phyloP scores from a whole-genome alignment of 2,888 invertebrate species.

The Erannis defoliaria region DNA sequence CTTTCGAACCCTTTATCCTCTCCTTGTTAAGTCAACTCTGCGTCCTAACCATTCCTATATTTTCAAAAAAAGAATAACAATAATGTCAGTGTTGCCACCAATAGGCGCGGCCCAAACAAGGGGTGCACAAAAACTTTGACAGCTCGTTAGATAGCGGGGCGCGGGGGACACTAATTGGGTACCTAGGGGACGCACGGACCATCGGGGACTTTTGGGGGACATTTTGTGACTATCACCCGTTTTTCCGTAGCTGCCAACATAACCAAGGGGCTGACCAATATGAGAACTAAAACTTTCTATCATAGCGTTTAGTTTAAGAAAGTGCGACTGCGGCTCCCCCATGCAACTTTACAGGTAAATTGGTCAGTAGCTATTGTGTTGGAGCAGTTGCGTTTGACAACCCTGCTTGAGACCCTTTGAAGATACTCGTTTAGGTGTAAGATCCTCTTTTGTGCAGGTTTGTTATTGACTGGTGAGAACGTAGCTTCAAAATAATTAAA shows the following conservation, averaged over 20 bases:
- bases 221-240: conserved; percentile 39
- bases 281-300: not conserved
- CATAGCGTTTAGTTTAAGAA: not conserved
- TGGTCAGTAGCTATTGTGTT: conserved; percentile 35
- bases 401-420: conserved; percentile 33
- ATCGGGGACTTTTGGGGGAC: conserved; percentile 30
- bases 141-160: conserved; percentile 67
- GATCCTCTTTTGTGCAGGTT: conserved; percentile 23
- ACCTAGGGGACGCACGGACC: conserved; percentile 61
- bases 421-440: conserved; percentile 24
- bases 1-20: too few species aligned
- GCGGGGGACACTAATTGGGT: conserved; percentile 71
- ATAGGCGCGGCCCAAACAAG: conserved; percentile 62
- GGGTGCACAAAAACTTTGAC: conserved; percentile 76
- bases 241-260: conserved; percentile 28
- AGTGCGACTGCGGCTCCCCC: not conserved
- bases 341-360: not conserved
- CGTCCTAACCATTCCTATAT: conserved; percentile 11
- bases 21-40: not conserved
- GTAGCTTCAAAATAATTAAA: conserved; percentile 19
- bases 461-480: conserved; percentile 13
- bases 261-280: not conserved
- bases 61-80: conserved; percentile 36
- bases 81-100: conserved; percentile 46
- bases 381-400: conserved; percentile 43